Evolutionary conservation across 2,797 vertebrate genomes (phyloP).

Genomic region (Mormyrus proboscirostris): DNA sequence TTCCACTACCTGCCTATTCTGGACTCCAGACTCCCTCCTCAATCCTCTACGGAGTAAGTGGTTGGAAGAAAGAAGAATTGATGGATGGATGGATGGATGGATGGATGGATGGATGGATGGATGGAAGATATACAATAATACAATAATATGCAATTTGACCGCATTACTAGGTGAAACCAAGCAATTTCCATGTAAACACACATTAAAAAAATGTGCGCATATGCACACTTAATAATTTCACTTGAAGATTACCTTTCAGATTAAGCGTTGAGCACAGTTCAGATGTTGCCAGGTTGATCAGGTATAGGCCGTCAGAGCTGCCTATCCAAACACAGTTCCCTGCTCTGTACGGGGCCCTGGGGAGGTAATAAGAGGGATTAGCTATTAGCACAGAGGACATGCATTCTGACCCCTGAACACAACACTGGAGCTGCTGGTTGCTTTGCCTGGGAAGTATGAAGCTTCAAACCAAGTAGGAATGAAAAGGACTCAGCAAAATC

Average conservation of each 20-base stretch:
- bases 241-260: constrained; percentile 17
- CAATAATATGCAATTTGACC: neutral
- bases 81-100: neutral
- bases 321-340: constrained; percentile 69
- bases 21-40: neutral
- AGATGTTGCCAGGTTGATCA: constrained; percentile 70
- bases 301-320: constrained; percentile 68
- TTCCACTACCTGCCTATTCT: neutral
- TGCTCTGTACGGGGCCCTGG: constrained; percentile 34
- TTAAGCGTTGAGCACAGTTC: constrained; percentile 59
- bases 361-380: neutral
- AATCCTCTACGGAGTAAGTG: neutral
- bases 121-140: neutral
- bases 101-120: neutral
- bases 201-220: neutral
- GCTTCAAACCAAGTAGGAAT: constrained; percentile 24
- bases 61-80: neutral
- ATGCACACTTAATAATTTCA: neutral
- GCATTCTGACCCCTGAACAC: neutral
- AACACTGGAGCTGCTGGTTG: neutral
- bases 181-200: neutral
- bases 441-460: neutral
- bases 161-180: neutral
- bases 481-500: neutral
- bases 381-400: neutral